Evolutionary conservation across 2,113 vertebrate species (phyloP).

Genomic region (Zapus hudsonius): DNA sequence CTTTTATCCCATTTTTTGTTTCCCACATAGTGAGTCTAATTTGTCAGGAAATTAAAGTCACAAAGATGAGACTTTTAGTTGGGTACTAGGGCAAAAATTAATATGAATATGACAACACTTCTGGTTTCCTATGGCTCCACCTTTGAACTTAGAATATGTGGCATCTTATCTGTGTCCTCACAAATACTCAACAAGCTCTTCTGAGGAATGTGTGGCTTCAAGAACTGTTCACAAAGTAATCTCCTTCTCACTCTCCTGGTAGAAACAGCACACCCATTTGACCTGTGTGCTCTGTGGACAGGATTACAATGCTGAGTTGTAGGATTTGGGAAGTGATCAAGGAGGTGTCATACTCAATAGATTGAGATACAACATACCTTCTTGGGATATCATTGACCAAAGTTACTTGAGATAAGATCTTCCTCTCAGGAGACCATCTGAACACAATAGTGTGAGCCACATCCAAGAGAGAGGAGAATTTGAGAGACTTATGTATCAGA

Average conservation of each 20-base stretch:
- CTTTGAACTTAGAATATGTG: background rate
- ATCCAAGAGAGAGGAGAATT: too few relatives aligned
- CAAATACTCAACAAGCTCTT: background rate
- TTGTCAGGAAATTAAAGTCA: background rate
- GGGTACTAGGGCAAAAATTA: background rate
- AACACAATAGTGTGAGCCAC: too few relatives aligned
- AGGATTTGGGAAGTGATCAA: background rate
- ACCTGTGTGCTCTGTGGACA: too few relatives aligned
- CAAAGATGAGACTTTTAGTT: too few relatives aligned
- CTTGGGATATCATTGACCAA: background rate
- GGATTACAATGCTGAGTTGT: too few relatives aligned
- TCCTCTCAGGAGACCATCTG: background rate
- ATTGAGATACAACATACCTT: too few relatives aligned
- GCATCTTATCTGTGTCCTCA: too few relatives aligned
- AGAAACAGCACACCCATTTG: background rate
- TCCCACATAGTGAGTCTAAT: background rate
- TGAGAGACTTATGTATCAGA: too few relatives aligned
- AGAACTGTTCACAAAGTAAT: too few relatives aligned
- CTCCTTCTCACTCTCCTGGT: too few relatives aligned
- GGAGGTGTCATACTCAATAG: background rate
- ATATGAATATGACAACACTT: accelerated
- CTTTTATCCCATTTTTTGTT: background rate
- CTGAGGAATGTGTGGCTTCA: background rate
- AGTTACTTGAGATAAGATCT: background rate
- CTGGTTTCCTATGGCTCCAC: background rate